A percentile compares a stretch with the other conserved stretches of the same genome.
Conservation (phyloP, 2,113 vertebrate species). For the Todiramphus saurophagus region DNA sequence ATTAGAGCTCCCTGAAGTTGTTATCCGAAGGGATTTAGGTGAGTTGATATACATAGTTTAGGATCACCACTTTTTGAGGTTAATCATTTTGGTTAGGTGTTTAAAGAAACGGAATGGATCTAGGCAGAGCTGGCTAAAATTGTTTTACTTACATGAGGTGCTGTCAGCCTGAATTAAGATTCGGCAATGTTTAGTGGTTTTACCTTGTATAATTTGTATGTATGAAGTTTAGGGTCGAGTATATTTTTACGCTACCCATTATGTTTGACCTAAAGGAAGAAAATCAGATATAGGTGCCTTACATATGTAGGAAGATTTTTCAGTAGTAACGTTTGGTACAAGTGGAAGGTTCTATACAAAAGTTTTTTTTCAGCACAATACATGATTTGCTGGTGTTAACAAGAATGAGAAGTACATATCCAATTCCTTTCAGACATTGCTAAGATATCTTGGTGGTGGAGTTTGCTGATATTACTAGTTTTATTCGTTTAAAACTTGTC, state of each 20-base stretch:
- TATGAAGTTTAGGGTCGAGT: neutral
- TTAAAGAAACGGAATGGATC: neutral
- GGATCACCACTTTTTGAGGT: neutral
- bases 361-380: neutral
- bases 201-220: neutral
- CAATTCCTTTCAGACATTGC: neutral
- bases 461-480: neutral
- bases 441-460: neutral
- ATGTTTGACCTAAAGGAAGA: neutral
- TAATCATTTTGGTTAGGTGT: neutral
- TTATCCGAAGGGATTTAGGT: neutral
- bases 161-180: neutral
- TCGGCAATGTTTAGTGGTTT: neutral
- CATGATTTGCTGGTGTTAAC: neutral
- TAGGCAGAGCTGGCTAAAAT: neutral
- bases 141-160: neutral
- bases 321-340: neutral
- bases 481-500: neutral
- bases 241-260: neutral
- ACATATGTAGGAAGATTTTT: neutral
- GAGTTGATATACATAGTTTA: neutral
- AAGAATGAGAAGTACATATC: neutral
- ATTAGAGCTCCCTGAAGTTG: neutral
- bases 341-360: neutral
- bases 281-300: neutral